Conservation (phyloP, 2,888 invertebrate species). For the Ferrisia virgata region DNA sequence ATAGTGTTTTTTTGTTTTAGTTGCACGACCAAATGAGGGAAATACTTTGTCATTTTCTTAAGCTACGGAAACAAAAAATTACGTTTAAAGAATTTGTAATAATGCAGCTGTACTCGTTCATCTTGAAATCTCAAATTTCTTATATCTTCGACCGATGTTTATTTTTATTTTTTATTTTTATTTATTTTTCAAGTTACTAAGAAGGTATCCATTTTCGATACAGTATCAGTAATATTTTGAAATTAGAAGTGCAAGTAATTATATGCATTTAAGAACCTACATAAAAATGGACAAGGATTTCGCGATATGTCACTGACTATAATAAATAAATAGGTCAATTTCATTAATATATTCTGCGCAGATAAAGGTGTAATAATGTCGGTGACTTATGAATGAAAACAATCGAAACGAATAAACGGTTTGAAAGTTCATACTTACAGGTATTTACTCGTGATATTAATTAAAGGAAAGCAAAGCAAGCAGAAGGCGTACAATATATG, state of each 20-base stretch:
- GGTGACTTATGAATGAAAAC: conserved; percentile 2
- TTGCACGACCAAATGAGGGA: background rate
- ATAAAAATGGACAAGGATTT: background rate
- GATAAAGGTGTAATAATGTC: background rate
- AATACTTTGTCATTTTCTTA: background rate
- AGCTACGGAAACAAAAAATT: background rate
- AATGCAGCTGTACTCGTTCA: background rate
- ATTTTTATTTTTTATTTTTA: no score
- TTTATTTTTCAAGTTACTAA: background rate
- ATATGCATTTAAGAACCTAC: background rate
- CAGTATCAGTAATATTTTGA: no score
- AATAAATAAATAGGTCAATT: background rate
- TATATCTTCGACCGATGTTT: background rate
- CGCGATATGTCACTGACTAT: background rate
- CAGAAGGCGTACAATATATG: background rate
- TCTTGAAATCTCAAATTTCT: background rate
- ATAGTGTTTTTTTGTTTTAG: background rate
- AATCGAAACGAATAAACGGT: background rate
- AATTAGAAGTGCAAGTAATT: background rate
- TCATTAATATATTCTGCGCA: conserved; percentile 10
- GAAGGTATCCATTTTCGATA: no score
- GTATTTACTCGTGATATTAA: background rate
- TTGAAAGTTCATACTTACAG: background rate
- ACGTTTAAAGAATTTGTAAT: background rate
- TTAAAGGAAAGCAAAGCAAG: background rate